Conservation (phyloP, 2,113 vertebrate species). For the Sinosuthora webbiana region DNA sequence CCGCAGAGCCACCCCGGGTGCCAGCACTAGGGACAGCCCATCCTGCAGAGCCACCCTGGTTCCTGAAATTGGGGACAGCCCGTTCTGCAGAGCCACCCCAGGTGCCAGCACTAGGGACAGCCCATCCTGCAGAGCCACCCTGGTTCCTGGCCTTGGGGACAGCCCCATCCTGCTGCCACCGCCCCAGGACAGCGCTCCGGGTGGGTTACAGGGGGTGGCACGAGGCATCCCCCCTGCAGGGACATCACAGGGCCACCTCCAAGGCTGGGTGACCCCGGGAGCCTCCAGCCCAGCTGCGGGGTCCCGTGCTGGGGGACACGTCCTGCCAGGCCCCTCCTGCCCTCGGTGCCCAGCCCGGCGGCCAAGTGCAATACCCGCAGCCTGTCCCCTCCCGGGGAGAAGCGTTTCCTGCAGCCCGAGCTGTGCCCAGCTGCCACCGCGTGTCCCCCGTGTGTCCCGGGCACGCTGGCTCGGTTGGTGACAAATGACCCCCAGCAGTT, state of each 20-base stretch:
- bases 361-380: neutral
- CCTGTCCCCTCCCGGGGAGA: neutral
- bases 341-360: neutral
- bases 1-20: accelerated
- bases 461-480: neutral
- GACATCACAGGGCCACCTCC: neutral
- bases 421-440: accelerated
- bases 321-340: neutral
- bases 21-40: accelerated
- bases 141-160: neutral
- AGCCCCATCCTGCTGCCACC: neutral
- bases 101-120: neutral
- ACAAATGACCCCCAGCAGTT: neutral
- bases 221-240: neutral
- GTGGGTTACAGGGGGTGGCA: neutral
- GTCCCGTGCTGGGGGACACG: accelerated
- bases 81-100: accelerated
- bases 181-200: neutral
- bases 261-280: neutral
- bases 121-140: neutral
- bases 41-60: accelerated
- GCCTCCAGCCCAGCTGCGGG: neutral
- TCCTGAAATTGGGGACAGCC: too few species aligned
- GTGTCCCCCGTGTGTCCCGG: accelerated
- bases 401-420: neutral